Conservation (phyloP, 2,113 vertebrate genomes). For the Herpailurus yagouaroundi region DNA sequence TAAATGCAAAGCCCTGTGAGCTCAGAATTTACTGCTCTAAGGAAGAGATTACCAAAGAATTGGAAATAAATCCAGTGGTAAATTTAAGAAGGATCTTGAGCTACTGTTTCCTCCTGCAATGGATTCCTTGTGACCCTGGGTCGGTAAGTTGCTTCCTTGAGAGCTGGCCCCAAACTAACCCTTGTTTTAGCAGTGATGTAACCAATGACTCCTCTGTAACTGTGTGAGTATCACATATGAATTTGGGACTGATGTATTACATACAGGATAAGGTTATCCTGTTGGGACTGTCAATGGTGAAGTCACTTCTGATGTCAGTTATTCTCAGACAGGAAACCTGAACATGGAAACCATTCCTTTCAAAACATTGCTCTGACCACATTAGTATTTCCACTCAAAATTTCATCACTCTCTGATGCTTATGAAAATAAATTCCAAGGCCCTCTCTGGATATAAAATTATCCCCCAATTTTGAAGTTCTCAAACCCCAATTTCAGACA, state of each 20-base stretch:
- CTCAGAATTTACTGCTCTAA: slow-evolving; percentile 77
- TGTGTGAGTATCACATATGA: not conserved
- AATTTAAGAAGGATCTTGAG: slow-evolving; percentile 64
- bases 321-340: not conserved
- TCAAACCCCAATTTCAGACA: not conserved
- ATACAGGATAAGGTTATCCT: not conserved
- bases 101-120: slow-evolving; percentile 65
- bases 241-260: not conserved
- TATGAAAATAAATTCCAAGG: not conserved
- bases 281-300: not conserved
- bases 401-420: not conserved
- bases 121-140: not conserved
- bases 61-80: slow-evolving; percentile 79
- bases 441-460: not conserved
- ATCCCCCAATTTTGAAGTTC: not conserved
- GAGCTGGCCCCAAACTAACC: slow-evolving; percentile 53
- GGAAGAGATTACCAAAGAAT: slow-evolving; percentile 76
- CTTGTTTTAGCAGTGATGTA: not conserved
- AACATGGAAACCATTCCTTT: not conserved
- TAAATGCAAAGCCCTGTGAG: slow-evolving; percentile 67
- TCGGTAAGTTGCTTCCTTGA: slow-evolving; percentile 64
- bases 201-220: not conserved
- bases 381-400: not conserved
- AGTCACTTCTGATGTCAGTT: not conserved
- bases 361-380: not conserved